Base-by-base conservation (phyloP, 2,888 invertebrate species). In the Drosophila melanosoma region DNA sequence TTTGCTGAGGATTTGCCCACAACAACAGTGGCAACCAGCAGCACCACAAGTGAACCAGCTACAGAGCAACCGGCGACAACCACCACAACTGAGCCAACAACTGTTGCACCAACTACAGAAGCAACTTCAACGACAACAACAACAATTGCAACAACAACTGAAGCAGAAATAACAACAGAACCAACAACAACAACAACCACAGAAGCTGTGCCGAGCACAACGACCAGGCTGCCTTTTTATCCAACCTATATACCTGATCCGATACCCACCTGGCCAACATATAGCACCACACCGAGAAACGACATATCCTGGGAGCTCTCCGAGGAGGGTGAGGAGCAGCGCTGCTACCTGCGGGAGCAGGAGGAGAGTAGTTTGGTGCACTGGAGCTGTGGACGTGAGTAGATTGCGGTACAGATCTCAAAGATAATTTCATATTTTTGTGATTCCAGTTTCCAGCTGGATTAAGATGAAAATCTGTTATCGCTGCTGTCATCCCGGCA, bases 341-440 rank as follows among this genome's bases (percentile, higher is more conserved):
- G 10, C 1, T 92, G 91, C 45, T 91, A 91, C 69, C 80, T 79
- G 32, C 85, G 57, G 60, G 69, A 85, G 5, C 84, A 91, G 49
- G 60, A 62, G 2, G 86, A 90, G 4, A 67, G 15, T 17, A 61
- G 56, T 0, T 40, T 74, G 20, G 3, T 52, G n/a, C 67, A 29
- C 49, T 82, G 74, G 73, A 38, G 35, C 8, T 90, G 82, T 49
- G 75, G 74, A 6, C 48, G 91, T 92, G 66, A 79, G 84, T 82
- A 57, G 15, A 59, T 10, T 20, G 1, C 8, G 1, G 57, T 23
- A 10, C 8, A 3, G 6, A 15, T 11, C n/a, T 12, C 11, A 42
- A 42, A 15, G 20, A 68, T 11, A 5, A 45, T 45, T 45, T 51
- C 5, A n/a, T 17, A 1, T 11, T 26, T 11, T n/a, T 57, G 1